Base-by-base conservation (phyloP, 2,888 invertebrate genomes). In the Exephanes ischioxanthus region DNA sequence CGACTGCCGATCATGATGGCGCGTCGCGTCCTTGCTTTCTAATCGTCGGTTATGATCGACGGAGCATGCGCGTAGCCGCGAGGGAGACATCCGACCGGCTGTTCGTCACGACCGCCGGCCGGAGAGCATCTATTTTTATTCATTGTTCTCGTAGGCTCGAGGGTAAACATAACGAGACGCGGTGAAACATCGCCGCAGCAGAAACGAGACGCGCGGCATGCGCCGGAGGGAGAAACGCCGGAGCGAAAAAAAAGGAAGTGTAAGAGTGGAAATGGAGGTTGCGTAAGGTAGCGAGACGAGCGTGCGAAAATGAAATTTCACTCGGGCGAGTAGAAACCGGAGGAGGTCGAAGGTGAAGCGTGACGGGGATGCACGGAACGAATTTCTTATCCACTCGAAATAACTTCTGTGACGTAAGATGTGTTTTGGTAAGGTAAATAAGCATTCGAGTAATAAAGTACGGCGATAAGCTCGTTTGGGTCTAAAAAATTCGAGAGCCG, bases 11-110 rank as follows among this genome's bases (percentile, higher is more conserved):
- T 19, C 71, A 45, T 30, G 55, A 72, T 41, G 66, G 77, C 83
- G 81, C 87, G 87, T 61, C 58, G 58, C 87, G 91, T 89, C 91
- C 91, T 91, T 90, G 90, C 90, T 91, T 91, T 91, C 89, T 90
- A 91, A 91, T 90, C 88, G 89, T 90, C 88, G 85, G 76, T 70
- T 88, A 88, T 41, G 41, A 61, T 67, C 55, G 30, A 19, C 45
- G 16, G 14, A 3, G 22, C 26, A 58, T 22, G 58, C 58, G 58
- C 26, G 58, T 4, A 58, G 26, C 22, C 1, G 0, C 22, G 9
- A 26, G 55, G 2, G 19, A 19, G 58, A 58, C 11, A 11, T 58
- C 58, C 58, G 26, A 58, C 11, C 6, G 58, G 14, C 1, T 14
- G 58, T 14, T 58, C 26, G 55, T 14, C 58, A 26, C 58, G 26